phyloP scores from a whole-genome alignment of 2,888 invertebrate genomes.

The Erebia palarica region DNA sequence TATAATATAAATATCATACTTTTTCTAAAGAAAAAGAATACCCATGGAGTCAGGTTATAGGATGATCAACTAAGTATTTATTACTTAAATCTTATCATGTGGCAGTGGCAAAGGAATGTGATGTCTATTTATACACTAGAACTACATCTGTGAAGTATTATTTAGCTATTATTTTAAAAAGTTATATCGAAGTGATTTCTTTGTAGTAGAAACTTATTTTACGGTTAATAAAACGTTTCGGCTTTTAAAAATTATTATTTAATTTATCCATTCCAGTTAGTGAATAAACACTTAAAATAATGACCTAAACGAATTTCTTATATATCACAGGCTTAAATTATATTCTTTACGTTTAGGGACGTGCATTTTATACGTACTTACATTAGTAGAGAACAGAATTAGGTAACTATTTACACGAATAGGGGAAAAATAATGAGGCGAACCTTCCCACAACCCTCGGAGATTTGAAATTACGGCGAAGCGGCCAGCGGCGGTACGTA shows the following conservation, averaged over 20 bases:
- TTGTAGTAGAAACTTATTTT: constrained; percentile 28
- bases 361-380: constrained; percentile 79
- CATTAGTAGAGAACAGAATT: constrained; percentile 70
- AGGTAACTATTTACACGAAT: constrained; percentile 82
- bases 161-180: constrained; percentile 2
- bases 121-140: constrained; percentile 25
- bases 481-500: constrained; percentile 60
- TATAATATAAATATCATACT: background rate
- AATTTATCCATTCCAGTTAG: constrained; percentile 40
- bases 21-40: background rate
- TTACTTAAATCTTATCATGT: constrained; percentile 26
- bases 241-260: constrained; percentile 19
- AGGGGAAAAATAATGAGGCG: constrained; percentile 81
- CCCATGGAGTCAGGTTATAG: background rate
- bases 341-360: constrained; percentile 76
- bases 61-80: constrained; percentile 5
- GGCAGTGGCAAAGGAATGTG: constrained; percentile 40
- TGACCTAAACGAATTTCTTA: constrained; percentile 73
- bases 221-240: constrained; percentile 25
- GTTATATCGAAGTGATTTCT: constrained; percentile 22
- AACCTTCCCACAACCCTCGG: constrained; percentile 81
- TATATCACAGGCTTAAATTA: constrained; percentile 82
- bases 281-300: constrained; percentile 62
- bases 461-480: constrained; percentile 75
- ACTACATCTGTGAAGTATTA: constrained; percentile 29